A percentile compares a stretch with the other conserved stretches of the same genome.
phyloP scores from a whole-genome alignment of 2,797 vertebrate genomes.

The Leucoraja ocellata region DNA sequence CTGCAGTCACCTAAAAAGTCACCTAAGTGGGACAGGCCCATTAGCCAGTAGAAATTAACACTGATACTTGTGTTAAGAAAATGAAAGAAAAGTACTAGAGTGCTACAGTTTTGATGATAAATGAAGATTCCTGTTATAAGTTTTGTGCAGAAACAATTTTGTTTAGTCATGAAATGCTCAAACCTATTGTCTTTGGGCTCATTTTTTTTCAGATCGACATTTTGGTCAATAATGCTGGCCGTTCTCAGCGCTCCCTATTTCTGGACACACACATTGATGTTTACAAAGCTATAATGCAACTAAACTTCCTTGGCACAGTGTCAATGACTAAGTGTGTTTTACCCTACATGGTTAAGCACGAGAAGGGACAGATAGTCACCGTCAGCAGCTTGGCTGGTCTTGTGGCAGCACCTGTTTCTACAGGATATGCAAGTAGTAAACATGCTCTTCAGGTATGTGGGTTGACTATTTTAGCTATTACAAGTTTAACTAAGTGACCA shows the following conservation, averaged over 20 bases:
- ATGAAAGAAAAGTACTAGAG: background rate
- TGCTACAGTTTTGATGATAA: background rate
- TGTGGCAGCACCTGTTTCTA: conserved; percentile 62
- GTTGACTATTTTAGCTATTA: background rate
- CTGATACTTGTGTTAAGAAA: background rate
- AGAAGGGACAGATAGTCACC: conserved; percentile 71
- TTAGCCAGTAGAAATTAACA: background rate
- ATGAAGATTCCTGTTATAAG: background rate
- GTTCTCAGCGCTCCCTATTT: conserved; percentile 75
- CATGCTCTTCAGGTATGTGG: conserved; percentile 78
- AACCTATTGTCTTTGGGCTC: background rate
- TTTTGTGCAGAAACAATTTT: background rate
- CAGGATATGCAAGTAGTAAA: conserved; percentile 84
- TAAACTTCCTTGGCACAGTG: conserved; percentile 85
- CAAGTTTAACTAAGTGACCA: background rate
- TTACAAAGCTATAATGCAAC: conserved; percentile 72
- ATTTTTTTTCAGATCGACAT: conserved; percentile 70
- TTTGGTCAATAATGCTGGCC: conserved; percentile 84
- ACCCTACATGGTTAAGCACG: conserved; percentile 74
- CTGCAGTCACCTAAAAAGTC: too few relatives aligned
- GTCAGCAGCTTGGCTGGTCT: conserved; percentile 78
- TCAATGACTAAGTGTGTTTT: conserved; percentile 83
- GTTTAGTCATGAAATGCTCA: background rate
- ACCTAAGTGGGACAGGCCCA: too few relatives aligned
- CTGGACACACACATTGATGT: conserved; percentile 73